Percentiles rank a stretch among this genome's conserved stretches.
These are phyloP conservation scores for Drosophila diplacantha DNA, from an alignment of 2,888 invertebrate species.

Conservation along the genomic window DNA sequence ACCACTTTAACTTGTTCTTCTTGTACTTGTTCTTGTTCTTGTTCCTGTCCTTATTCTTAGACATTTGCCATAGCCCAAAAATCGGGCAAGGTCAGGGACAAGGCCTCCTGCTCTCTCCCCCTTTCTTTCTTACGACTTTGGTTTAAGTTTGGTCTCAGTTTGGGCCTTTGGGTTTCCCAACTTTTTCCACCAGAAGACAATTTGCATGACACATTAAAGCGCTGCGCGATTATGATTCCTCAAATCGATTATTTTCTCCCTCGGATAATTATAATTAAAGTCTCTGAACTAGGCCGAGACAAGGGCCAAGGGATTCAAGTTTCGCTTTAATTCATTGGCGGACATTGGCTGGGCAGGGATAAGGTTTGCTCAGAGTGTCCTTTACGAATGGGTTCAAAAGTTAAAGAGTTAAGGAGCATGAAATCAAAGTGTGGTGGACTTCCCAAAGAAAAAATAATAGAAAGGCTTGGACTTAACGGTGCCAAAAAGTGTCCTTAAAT, in stretches of 20 bases:
- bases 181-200: conserved; percentile 26
- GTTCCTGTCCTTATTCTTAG: conserved; percentile 35
- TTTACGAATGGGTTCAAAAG: not conserved
- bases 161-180: conserved; percentile 13
- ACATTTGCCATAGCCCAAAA: conserved; percentile 50
- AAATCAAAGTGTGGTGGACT: not conserved
- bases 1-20: conserved; percentile 40
- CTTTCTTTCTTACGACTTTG: conserved; percentile 1
- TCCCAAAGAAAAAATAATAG: not conserved
- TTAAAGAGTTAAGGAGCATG: not conserved
- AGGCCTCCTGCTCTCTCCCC: conserved; percentile 29
- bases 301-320: not conserved
- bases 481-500: not conserved
- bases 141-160: conserved; percentile 18
- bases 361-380: not conserved
- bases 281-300: conserved; percentile 23
- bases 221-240: conserved; percentile 24
- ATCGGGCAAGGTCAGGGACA: conserved; percentile 71
- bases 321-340: not conserved
- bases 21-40: conserved; percentile 33
- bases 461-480: not conserved
- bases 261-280: conserved; percentile 28
- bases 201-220: conserved; percentile 39
- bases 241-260: conserved; percentile 18
- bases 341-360: not conserved